Evolutionary conservation across 2,888 invertebrate genomes (phyloP).

Genomic region (Syrista parreyssii): DNA sequence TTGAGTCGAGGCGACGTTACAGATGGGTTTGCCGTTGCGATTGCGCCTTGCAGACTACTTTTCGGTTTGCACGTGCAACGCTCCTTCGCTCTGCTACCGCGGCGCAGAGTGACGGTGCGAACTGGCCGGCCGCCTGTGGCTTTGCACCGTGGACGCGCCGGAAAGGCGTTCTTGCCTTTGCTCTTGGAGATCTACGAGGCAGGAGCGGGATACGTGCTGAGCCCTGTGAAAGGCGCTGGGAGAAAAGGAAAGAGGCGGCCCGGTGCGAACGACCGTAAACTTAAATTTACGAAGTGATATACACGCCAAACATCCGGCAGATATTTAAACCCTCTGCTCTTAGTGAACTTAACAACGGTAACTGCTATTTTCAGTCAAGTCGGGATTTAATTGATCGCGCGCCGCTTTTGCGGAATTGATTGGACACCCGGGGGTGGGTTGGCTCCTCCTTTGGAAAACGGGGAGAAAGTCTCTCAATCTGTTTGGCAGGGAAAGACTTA

Average conservation of each 20-base stretch:
- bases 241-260: conserved; percentile 13
- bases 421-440: too few species aligned
- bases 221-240: conserved; percentile 14
- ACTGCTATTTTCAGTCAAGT: conserved; percentile 48
- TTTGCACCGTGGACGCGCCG: not conserved
- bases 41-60: not conserved
- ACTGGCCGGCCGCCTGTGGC: too few species aligned
- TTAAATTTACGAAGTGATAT: conserved; percentile 64
- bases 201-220: conserved; percentile 4
- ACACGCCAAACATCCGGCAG: conserved; percentile 64
- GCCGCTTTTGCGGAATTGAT: not conserved
- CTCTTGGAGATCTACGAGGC: conserved; percentile 14
- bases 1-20: not conserved
- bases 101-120: too few species aligned
- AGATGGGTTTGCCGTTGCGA: not conserved
- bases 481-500: not conserved
- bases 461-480: not conserved
- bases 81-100: too few species aligned
- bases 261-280: conserved; percentile 53
- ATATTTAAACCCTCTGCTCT: conserved; percentile 59
- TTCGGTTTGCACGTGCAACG: not conserved
- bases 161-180: not conserved
- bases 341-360: conserved; percentile 52
- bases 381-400: not conserved
- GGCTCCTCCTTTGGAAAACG: not conserved